phyloP scores from a whole-genome alignment of 2,888 invertebrate species.

The Drosophila leonis region DNA sequence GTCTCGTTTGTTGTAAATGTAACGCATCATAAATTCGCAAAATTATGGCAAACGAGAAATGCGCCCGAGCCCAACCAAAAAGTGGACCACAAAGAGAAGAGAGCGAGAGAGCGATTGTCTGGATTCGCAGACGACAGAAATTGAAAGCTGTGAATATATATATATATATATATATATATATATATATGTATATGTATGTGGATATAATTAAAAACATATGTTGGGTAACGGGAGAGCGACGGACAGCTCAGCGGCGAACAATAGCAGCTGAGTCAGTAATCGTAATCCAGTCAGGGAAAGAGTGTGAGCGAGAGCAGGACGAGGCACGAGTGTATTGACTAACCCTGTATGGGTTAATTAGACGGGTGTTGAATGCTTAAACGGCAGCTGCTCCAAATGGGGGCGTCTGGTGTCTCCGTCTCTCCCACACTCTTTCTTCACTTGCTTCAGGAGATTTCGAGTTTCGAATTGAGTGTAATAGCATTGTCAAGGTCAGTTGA shows the following conservation, averaged over 20 bases:
- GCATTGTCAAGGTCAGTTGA: constrained; percentile 45
- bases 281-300: constrained; percentile 13
- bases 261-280: constrained; percentile 58
- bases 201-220: constrained; percentile 79
- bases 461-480: constrained; percentile 38
- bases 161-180: neutral
- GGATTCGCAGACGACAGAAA: constrained; percentile 35
- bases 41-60: constrained; percentile 66
- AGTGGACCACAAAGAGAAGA: constrained; percentile 46
- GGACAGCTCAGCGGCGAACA: constrained; percentile 41
- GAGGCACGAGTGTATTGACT: constrained; percentile 7
- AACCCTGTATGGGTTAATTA: constrained; percentile 69
- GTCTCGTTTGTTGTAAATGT: constrained; percentile 84
- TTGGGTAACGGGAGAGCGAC: constrained; percentile 48
- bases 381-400: constrained; percentile 43
- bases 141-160: constrained; percentile 15
- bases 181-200: constrained; percentile 15
- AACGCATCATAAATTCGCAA: constrained; percentile 83
- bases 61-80: constrained; percentile 24
- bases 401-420: constrained; percentile 13
- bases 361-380: constrained; percentile 66
- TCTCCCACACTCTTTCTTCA: neutral
- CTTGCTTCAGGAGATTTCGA: constrained; percentile 3
- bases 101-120: constrained; percentile 13
- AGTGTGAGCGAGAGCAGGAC: neutral